Percentiles rank a stretch among this genome's conserved stretches.
Evolutionary conservation across 2,888 invertebrate genomes (phyloP).

Genomic region (Hydropsyche betteni): DNA sequence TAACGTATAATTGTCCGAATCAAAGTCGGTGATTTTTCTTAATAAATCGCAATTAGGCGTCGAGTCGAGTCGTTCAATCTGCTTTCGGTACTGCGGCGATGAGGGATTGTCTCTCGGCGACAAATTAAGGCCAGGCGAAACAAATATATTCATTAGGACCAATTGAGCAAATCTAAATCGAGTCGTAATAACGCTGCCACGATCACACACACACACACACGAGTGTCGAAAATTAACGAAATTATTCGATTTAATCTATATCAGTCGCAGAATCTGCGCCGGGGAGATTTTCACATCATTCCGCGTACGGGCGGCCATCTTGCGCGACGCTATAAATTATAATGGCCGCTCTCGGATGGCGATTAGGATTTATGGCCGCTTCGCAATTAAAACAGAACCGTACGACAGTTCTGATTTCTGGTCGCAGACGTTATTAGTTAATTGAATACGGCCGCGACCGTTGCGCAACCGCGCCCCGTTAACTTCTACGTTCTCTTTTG

Average conservation of each 20-base stretch:
- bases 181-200: conserved; percentile 33
- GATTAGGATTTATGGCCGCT: conserved; percentile 43
- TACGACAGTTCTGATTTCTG: conserved; percentile 36
- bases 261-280: not conserved
- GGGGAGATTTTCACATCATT: not conserved
- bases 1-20: not conserved
- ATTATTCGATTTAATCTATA: no score
- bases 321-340: conserved; percentile 43
- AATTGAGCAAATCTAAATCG: conserved; percentile 50
- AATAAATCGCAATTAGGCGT: conserved; percentile 36
- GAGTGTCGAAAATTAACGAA: no score
- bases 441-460: conserved; percentile 30
- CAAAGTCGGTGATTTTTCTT: conserved; percentile 31
- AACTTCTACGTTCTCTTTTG: conserved; percentile 12
- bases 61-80: conserved; percentile 7
- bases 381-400: conserved; percentile 42
- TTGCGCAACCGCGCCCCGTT: conserved; percentile 14
- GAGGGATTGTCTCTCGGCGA: conserved; percentile 24
- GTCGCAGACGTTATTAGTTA: conserved; percentile 31
- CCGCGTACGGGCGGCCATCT: conserved; percentile 37
- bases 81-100: conserved; percentile 1
- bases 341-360: conserved; percentile 40
- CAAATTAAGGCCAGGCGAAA: conserved; percentile 52
- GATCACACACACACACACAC: no score
- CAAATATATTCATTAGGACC: conserved; percentile 52